Conservation (phyloP, 2,113 vertebrate genomes). For the Hassar affinis region DNA sequence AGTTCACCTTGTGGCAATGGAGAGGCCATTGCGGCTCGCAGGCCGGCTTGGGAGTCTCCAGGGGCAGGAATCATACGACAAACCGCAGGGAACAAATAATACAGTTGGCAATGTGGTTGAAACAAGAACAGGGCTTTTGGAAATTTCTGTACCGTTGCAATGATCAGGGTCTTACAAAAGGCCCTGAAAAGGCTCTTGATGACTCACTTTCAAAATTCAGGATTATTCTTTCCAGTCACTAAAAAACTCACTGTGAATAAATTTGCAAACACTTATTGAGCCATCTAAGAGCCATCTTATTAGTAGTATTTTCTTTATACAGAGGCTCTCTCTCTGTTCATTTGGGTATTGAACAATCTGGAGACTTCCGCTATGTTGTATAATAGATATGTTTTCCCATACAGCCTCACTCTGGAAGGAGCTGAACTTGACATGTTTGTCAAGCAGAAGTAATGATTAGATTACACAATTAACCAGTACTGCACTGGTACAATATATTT, state of each 20-base stretch:
- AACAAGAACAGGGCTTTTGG: conserved; percentile 15
- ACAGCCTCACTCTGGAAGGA: background rate
- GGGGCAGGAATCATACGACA: conserved; percentile 44
- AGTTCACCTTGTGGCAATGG: conserved; percentile 71
- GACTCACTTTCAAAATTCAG: background rate
- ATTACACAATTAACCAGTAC: background rate
- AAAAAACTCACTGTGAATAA: background rate
- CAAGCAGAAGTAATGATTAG: background rate
- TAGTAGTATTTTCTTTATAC: background rate
- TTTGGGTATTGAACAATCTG: background rate
- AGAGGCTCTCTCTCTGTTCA: background rate
- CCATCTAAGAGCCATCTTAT: background rate
- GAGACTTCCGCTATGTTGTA: background rate
- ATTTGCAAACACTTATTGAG: background rate
- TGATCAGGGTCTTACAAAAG: background rate
- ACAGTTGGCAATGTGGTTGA: conserved; percentile 22
- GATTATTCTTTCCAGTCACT: background rate
- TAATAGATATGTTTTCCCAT: too few relatives aligned
- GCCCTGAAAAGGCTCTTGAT: background rate
- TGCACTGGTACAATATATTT: background rate
- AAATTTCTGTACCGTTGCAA: conserved; percentile 13
- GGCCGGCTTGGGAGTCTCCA: conserved; percentile 49
- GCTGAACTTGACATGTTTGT: background rate
- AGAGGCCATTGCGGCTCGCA: conserved; percentile 52
- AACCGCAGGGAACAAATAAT: conserved; percentile 42